These are phyloP conservation scores for Epicampocera succincta DNA, from an alignment of 2,888 invertebrate genomes.

Conservation along the genomic window DNA sequence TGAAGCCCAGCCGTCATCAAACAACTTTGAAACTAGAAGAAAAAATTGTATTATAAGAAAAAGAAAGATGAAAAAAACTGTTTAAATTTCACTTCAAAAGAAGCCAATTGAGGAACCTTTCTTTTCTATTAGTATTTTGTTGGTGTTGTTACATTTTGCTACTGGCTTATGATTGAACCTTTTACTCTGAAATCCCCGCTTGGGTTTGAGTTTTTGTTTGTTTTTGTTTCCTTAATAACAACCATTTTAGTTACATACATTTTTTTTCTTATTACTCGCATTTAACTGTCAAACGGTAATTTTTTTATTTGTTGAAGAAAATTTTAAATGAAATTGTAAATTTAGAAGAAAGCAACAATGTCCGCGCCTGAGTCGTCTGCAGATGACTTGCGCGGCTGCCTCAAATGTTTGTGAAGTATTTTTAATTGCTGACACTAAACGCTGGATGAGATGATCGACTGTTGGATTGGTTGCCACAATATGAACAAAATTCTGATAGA, in stretches of 20 bases:
- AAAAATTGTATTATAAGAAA: conserved; percentile 32
- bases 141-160: conserved; percentile 2
- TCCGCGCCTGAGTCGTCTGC: no score
- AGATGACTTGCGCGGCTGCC: no score
- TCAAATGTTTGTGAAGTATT: no score
- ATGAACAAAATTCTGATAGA: no score
- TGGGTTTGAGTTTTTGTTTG: conserved; percentile 11
- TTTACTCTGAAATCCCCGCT: conserved; percentile 27
- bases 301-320: conserved; percentile 56
- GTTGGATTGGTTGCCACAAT: no score
- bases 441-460: no score
- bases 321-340: conserved; percentile 74
- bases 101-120: conserved; percentile 50
- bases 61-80: conserved; percentile 13
- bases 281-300: conserved; percentile 73
- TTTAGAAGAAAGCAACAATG: neutral
- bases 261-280: conserved; percentile 45
- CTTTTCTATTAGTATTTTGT: neutral
- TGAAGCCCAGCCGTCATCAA: conserved; percentile 46
- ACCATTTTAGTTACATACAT: conserved; percentile 40
- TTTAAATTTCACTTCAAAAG: conserved; percentile 39
- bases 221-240: conserved; percentile 43
- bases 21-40: conserved; percentile 24
- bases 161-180: conserved; percentile 36
- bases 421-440: no score